Percentiles rank a stretch among this genome's conserved stretches.
Conservation (phyloP, 2,888 invertebrate species). For the Papilio elwesi region DNA sequence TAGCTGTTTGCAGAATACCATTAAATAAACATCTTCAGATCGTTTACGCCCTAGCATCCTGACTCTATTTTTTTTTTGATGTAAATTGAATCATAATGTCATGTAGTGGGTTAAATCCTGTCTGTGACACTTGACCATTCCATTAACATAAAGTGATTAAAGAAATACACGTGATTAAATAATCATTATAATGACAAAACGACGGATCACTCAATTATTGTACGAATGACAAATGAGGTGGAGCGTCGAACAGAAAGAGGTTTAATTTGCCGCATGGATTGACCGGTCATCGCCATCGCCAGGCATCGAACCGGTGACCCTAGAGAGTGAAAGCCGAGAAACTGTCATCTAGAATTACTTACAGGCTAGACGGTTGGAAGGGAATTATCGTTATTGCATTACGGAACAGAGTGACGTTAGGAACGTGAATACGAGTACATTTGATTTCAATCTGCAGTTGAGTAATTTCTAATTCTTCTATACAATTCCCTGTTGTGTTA, state of each 20-base stretch:
- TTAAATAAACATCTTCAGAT: no score
- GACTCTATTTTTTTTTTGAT: no score
- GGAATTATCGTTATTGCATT: slow-evolving; percentile 41
- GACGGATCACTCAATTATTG: slow-evolving; percentile 27
- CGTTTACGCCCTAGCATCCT: no score
- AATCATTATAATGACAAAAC: slow-evolving; percentile 19
- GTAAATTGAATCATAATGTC: no score
- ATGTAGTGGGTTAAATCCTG: no score
- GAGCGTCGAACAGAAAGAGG: slow-evolving; percentile 32
- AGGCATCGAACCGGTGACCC: slow-evolving; percentile 67
- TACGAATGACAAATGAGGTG: slow-evolving; percentile 20
- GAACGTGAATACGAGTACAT: slow-evolving; percentile 19
- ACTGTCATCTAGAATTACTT: slow-evolving; percentile 61
- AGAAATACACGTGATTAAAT: not conserved
- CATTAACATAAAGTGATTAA: not conserved
- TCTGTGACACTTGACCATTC: no score
- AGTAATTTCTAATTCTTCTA: slow-evolving; percentile 3
- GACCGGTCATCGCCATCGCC: slow-evolving; percentile 50
- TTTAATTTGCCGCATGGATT: slow-evolving; percentile 54
- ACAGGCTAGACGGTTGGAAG: slow-evolving; percentile 48
- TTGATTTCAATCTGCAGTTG: not conserved
- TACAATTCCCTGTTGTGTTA: slow-evolving; percentile 5
- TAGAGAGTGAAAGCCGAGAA: slow-evolving; percentile 64
- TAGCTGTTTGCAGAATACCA: no score
- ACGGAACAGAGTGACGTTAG: slow-evolving; percentile 29